Conservation (phyloP, 2,113 vertebrate genomes). For the Promerops cafer region DNA sequence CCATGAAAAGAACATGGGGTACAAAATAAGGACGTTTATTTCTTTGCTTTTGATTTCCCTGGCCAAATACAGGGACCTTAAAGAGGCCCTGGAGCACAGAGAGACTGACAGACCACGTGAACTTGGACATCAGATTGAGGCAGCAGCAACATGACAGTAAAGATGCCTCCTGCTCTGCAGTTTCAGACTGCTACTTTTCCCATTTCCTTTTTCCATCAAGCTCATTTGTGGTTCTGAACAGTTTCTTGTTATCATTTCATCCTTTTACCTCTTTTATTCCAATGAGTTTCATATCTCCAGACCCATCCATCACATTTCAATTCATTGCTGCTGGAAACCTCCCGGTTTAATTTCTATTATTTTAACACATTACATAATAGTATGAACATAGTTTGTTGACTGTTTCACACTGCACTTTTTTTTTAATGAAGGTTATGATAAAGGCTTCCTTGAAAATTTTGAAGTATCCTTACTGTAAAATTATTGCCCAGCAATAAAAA, state of each 20-base stretch:
- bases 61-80: background rate
- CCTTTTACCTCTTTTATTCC: background rate
- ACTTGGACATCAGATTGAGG: background rate
- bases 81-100: background rate
- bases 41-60: background rate
- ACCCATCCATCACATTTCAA: background rate
- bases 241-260: background rate
- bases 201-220: background rate
- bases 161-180: background rate
- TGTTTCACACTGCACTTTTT: background rate
- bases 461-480: background rate
- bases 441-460: background rate
- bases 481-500: background rate
- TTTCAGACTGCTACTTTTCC: background rate
- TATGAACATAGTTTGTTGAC: background rate
- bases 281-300: background rate
- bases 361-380: background rate
- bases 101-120: rapidly evolving
- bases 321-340: background rate
- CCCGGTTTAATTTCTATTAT: background rate
- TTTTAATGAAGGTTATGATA: background rate
- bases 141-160: background rate
- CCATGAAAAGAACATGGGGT: background rate
- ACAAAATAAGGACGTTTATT: background rate
- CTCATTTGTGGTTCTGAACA: background rate